Evolutionary conservation across 2,113 vertebrate species (phyloP), one percentile per base, ranked within the genome.

Genomic region (Tetrax tetrax): DNA sequence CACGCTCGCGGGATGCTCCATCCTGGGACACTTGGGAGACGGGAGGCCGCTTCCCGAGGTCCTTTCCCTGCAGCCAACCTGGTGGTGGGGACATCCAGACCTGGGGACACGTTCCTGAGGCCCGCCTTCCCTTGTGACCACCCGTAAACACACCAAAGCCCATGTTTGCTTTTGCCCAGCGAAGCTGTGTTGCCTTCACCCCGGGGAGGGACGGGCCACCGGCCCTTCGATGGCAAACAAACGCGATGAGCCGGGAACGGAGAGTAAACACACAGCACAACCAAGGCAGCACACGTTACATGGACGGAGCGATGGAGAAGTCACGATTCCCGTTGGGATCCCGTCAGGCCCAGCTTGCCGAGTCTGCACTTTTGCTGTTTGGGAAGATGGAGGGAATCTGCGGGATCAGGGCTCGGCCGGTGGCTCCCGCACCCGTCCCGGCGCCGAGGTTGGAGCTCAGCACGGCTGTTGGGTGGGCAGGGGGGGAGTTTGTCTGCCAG

Each of bases 391-490:
- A 48, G 70, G 35, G 53, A 12, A 37, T 14, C 0, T 3, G 19
- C 56, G 54, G 6, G 12, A 25, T 81, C 19, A 1, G 28, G 59
- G 45, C 38, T 81, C 43, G 21, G 12, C 4, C 2, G 4, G 9
- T 2, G 38, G 27, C 50, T 74, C 78, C 77, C 2, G 14, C 38
- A 27, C 8, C 23, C 25, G 2, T 31, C 74, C 57, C 5, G 1
- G 1, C 0, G 1, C 72, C 1, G 1, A 29, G 45, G 47, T 4
- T 28, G 78, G 38, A 8, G 10, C 10, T 69, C 25, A 0, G 1
- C 15, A 5, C 0, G 1, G 43, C 9, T 2, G 0, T 5, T 24
- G 0, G 9, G 21, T 37, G 14, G 24, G 48, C 43, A 29, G 29
- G 18, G 57, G 9, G 20, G 1, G 1, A 29, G 23, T 12, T 57